Evolutionary conservation across 2,888 invertebrate species (phyloP).

Genomic region (Meta bourneti): DNA sequence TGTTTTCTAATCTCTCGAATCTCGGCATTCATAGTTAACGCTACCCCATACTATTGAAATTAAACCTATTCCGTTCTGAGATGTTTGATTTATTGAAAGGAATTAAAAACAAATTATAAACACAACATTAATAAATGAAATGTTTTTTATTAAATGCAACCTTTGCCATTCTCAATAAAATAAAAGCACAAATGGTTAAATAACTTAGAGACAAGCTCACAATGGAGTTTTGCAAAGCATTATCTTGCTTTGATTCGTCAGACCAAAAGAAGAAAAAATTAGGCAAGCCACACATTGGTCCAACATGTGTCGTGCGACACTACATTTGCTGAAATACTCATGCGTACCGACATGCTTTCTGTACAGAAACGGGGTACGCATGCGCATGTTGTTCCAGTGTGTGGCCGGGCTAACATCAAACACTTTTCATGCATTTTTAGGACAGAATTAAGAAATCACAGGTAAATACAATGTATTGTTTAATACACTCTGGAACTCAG

Average conservation of each 20-base stretch:
- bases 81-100: constrained; percentile 2
- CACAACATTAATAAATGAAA: constrained; percentile 31
- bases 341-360: no score
- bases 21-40: no score
- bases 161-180: constrained; percentile 21
- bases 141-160: constrained; percentile 42
- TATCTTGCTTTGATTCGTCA: constrained; percentile 36
- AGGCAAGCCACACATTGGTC: no score
- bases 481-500: constrained; percentile 26
- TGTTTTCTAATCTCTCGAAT: no score
- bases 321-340: no score
- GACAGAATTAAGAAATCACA: constrained; percentile 42
- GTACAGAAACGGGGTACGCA: no score
- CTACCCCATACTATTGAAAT: no score
- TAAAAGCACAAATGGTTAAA: constrained; percentile 42
- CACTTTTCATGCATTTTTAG: constrained; percentile 5
- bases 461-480: constrained; percentile 11
- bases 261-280: constrained; percentile 27
- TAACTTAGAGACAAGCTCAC: constrained; percentile 41
- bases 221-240: constrained; percentile 20
- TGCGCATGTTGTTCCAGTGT: no score
- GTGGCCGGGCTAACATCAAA: not conserved
- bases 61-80: no score
- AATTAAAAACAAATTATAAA: constrained; percentile 25
- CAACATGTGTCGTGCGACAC: no score